Base-by-base conservation (phyloP, 2,797 vertebrate species). In the Scarus forsteni region DNA sequence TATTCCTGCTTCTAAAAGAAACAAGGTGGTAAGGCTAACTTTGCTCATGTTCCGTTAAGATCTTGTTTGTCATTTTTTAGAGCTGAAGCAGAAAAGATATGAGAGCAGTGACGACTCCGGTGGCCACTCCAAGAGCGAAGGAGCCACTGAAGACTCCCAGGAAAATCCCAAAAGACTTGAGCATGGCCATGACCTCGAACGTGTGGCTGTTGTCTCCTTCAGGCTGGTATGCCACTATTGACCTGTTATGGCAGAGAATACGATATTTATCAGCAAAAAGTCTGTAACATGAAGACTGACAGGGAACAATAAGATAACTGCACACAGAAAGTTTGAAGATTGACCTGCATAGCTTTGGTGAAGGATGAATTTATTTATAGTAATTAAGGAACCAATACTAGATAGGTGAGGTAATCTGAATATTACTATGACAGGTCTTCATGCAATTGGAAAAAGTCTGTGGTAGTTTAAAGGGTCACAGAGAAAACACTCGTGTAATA, bases 141-240 rank as follows among this genome's bases (percentile, higher is more conserved):
- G 98, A 99, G 73, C 98, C 98, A 66, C 98, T 99, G 94, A 99
- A 99, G 86, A 99, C 96, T 4, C 98, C 97, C 38, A 99, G 92
- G 87, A 99, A 99, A 71, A 98, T 90, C 51, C 98, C 97, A 0
- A 99, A 95, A 14, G 96, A 98, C 84, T 99, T 99, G 59, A 99
- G 94, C 96, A 99, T 91, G 0, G 98, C 98, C 76, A 94, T 95
- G 82, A 93, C 95, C 81, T 99, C 97, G 19, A 99, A 99, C 0
- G 96, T 98, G 92, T 99, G 98, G 81, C 90, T 98, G 93, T 98
- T 99, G 92, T 98, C 95, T 39, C 97, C 97, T 0, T 94, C 92
- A 0, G 98, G 98, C 91, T 98, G 97, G 89, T 99, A 99, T 0
- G 97, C 97, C 46, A 98, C 95, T 3, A 99, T 99, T 1, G 98